These are phyloP conservation scores for Brachypterus glaber DNA, from an alignment of 2,888 invertebrate species.

Conservation along the genomic window DNA sequence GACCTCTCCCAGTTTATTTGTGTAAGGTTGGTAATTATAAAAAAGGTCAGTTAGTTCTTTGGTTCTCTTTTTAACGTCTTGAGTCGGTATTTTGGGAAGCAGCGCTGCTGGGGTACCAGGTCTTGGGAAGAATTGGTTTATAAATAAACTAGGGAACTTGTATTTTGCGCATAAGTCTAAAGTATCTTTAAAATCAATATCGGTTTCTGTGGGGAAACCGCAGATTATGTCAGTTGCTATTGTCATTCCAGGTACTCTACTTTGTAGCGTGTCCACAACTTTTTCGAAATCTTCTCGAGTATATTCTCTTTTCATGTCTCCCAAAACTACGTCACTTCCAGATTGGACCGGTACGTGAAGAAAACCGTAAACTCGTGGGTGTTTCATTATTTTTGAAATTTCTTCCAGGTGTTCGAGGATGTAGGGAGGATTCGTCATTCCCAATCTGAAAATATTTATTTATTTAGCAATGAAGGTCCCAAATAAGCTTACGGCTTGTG, in stretches of 20 bases:
- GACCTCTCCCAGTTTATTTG: slow-evolving; percentile 53
- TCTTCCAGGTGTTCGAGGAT: slow-evolving; percentile 90
- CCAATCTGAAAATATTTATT: slow-evolving; percentile 78
- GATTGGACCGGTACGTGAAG: slow-evolving; percentile 97
- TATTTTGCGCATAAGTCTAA: slow-evolving; percentile 73
- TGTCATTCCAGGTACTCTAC: slow-evolving; percentile 78
- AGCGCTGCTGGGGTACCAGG: slow-evolving; percentile 94
- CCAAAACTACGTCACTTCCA: slow-evolving; percentile 88
- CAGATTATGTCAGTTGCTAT: slow-evolving; percentile 98
- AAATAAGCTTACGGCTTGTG: too few relatives aligned
- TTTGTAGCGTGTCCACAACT: slow-evolving; percentile 75
- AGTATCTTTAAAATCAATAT: slow-evolving; percentile 80
- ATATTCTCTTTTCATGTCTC: slow-evolving; percentile 96
- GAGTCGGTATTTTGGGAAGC: slow-evolving; percentile 73
- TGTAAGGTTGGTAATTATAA: slow-evolving; percentile 79
- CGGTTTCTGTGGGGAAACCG: slow-evolving; percentile 95
- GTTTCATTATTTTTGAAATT: slow-evolving; percentile 75
- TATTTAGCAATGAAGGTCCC: too few relatives aligned
- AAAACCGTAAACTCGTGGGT: slow-evolving; percentile 89
- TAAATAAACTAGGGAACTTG: slow-evolving; percentile 88
- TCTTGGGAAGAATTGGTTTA: slow-evolving; percentile 95
- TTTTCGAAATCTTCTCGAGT: slow-evolving; percentile 76
- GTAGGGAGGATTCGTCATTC: slow-evolving; percentile 99
- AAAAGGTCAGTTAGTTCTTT: slow-evolving; percentile 82
- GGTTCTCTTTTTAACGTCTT: slow-evolving; percentile 84